Percentiles rank a stretch among this genome's conserved stretches.
Conservation (phyloP, 1,140 invertebrate genomes). For the Pseudomyrmex flavicornis region DNA sequence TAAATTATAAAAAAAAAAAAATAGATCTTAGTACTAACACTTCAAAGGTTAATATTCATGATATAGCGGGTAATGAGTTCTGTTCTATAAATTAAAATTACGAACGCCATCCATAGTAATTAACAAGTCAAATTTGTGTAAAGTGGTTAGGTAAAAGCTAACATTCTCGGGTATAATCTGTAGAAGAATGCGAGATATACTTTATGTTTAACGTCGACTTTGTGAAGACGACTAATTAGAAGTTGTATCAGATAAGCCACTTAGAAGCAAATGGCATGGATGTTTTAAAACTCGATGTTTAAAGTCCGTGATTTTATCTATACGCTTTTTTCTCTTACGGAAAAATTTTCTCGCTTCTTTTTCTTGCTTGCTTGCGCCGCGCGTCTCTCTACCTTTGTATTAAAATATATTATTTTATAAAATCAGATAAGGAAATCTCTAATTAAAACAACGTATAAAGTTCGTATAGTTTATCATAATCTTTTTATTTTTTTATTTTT, state of each 20-base stretch:
- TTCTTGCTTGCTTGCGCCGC: neutral
- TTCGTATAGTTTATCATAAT: neutral
- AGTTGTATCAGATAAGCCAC: constrained; percentile 38
- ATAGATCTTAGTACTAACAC: too few species aligned
- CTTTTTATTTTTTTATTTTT: neutral
- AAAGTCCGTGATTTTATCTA: neutral
- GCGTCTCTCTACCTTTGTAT: neutral
- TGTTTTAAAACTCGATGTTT: constrained; percentile 14
- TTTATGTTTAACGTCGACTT: constrained; percentile 33
- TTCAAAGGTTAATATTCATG: neutral
- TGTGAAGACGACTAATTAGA: constrained; percentile 38
- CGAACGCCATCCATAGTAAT: neutral
- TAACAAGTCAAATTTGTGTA: constrained; percentile 17
- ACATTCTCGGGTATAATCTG: constrained; percentile 10
- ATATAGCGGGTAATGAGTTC: neutral
- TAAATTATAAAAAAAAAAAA: too few species aligned
- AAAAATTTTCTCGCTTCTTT: neutral
- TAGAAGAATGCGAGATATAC: constrained; percentile 22
- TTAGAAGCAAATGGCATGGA: constrained; percentile 35
- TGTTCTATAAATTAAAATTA: constrained; percentile 7
- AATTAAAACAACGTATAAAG: neutral
- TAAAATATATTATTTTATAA: neutral
- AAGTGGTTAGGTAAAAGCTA: constrained; percentile 8
- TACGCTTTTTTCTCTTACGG: neutral
- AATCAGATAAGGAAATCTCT: neutral